phyloP scores from a whole-genome alignment of 1,140 invertebrate genomes.

The Propsilocerus akamusi region DNA sequence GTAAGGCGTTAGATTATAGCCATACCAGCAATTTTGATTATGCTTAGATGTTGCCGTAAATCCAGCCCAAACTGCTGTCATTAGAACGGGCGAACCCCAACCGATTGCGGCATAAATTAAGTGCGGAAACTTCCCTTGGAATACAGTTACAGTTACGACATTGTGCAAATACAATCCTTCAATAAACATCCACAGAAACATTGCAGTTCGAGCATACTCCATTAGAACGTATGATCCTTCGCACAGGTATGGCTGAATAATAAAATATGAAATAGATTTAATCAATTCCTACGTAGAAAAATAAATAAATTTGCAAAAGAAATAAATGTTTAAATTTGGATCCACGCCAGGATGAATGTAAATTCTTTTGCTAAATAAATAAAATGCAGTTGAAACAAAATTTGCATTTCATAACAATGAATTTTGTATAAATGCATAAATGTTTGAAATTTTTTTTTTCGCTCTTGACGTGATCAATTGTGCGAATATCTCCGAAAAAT shows the following conservation, averaged over 20 bases:
- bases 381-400: background rate
- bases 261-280: no score
- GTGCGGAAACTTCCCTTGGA: constrained; percentile 55
- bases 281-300: no score
- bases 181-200: constrained; percentile 93
- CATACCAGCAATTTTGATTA: constrained; percentile 55
- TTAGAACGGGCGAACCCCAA: constrained; percentile 59
- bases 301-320: no score
- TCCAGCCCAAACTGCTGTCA: constrained; percentile 52
- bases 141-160: constrained; percentile 63
- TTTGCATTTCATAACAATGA: background rate
- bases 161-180: constrained; percentile 79
- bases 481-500: background rate
- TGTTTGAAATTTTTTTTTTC: background rate
- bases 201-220: constrained; percentile 73
- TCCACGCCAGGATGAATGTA: background rate
- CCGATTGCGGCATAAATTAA: constrained; percentile 52
- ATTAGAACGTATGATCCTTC: constrained; percentile 58
- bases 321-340: background rate
- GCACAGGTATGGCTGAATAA: constrained; percentile 58
- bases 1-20: constrained; percentile 57
- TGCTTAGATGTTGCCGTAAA: constrained; percentile 35
- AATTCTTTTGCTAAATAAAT: background rate
- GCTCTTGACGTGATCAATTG: background rate
- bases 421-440: background rate